Evolutionary conservation across 2,888 invertebrate genomes (phyloP), one percentile per base, ranked within the genome.

Genomic region (Ochropacha duplaris): DNA sequence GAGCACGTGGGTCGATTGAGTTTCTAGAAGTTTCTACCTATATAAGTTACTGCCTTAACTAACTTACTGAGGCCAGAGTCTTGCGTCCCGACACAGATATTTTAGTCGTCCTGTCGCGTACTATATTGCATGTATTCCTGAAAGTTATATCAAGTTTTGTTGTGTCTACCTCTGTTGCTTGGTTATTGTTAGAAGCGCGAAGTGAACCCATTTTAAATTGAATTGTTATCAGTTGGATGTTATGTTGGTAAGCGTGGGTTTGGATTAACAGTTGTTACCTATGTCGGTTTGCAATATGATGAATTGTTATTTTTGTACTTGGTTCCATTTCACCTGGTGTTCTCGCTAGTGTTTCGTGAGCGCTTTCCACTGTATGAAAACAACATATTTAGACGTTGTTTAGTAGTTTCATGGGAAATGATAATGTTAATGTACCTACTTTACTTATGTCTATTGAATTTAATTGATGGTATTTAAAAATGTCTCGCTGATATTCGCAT

Each of bases 1-100:
- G n/a, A 2, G 6, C 39, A 16, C 5, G 39, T 44, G 16, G 6
- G 19, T 19, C 19, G 9, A 44, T n/a, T 19, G 44, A 44, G 44
- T 44, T 44, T 44, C 16, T 44, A 36, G 16, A n/a, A 44, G 44
- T 19, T 44, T n/a, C 16, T 44, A n/a, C 11, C 36, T 3, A 36
- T 65, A 64, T 58, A 61, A 54, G 50, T 60, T 59, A 9, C 9
- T 19, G 44, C 44, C 28, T 1, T 39, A 39, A 39, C 60, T 59
- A 56, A 69, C 62, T 72, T 76, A 79, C 73, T 74, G 65, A 58
- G 68, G 79, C 75, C 74, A 62, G n/a, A n/a, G 67, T 58, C 68
- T 58, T 57, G 57, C 65, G 56, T 64, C 62, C 57, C 49, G 55
- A 56, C 50, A 19, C 54, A 56, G 70, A 70, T 79, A 78, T 80